These are phyloP conservation scores for Rhabdornis inornatus DNA, from an alignment of 2,113 vertebrate genomes.

Conservation along the genomic window DNA sequence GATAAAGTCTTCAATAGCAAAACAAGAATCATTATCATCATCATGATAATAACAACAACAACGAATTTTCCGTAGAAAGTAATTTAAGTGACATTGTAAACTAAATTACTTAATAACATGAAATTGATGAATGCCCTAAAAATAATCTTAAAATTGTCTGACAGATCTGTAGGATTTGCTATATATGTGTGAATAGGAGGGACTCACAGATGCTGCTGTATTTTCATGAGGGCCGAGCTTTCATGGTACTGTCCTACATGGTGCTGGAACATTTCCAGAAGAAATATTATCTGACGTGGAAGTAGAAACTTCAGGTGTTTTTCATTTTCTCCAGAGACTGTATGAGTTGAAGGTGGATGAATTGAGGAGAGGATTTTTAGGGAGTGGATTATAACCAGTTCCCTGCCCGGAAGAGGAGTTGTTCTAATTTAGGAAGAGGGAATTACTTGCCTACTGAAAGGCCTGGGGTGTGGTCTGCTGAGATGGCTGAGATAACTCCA, in stretches of 20 bases:
- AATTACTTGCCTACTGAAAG: neutral
- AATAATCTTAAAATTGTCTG: neutral
- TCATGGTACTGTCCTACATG: accelerated
- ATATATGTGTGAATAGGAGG: neutral
- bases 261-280: neutral
- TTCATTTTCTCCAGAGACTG: neutral
- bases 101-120: neutral
- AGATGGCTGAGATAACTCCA: neutral
- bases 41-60: neutral
- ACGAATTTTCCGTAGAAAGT: neutral
- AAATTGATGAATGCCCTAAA: neutral
- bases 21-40: neutral
- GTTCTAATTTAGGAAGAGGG: neutral
- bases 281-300: neutral
- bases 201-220: neutral
- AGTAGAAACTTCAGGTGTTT: neutral
- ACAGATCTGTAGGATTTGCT: neutral
- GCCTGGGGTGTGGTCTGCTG: neutral
- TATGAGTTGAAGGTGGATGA: neutral
- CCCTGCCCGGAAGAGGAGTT: neutral
- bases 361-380: neutral
- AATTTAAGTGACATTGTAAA: neutral
- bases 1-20: neutral
- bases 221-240: neutral
- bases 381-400: neutral